Percentiles rank a stretch among this genome's conserved stretches.
Conservation (phyloP, 2,797 vertebrate species). For the Microcaecilia unicolor region DNA sequence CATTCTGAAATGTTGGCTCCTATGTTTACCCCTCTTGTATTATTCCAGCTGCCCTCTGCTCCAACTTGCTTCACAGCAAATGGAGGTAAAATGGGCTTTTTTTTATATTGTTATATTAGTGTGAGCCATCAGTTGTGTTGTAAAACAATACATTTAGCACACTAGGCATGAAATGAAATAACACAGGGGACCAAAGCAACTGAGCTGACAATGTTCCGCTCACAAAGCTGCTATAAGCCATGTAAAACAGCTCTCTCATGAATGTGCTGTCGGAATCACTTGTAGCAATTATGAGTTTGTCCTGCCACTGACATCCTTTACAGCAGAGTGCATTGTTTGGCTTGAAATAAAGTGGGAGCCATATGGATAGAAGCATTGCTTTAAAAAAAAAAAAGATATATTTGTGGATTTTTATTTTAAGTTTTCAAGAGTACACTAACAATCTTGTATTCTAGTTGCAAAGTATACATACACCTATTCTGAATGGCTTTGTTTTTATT, state of each 20-base stretch:
- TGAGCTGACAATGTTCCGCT: background rate
- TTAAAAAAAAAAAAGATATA: conserved; percentile 36
- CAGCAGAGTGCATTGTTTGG: conserved; percentile 15
- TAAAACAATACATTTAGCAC: conserved; percentile 1
- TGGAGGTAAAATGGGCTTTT: too few species aligned
- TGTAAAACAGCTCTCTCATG: background rate
- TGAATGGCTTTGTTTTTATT: conserved; percentile 33
- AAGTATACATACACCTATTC: conserved; percentile 12
- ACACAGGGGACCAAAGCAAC: conserved; percentile 50
- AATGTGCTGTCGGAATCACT: too few species aligned
- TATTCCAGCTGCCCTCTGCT: too few species aligned
- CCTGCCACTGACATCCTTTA: background rate
- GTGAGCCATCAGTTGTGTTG: conserved; percentile 20
- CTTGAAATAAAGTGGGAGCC: conserved; percentile 32
- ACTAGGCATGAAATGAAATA: conserved; percentile 13
- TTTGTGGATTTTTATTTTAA: conserved; percentile 37
- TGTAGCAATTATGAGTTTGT: conserved; percentile 5
- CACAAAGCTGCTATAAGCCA: background rate
- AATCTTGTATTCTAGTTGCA: conserved; percentile 15
- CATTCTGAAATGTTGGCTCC: too few species aligned
- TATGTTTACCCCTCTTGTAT: too few species aligned
- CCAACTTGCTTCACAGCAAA: too few species aligned
- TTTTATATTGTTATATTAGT: conserved; percentile 20
- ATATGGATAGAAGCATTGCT: conserved; percentile 39
- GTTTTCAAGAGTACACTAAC: conserved; percentile 17